phyloP scores from a whole-genome alignment of 2,113 vertebrate genomes.

The Anoura caudifer region DNA sequence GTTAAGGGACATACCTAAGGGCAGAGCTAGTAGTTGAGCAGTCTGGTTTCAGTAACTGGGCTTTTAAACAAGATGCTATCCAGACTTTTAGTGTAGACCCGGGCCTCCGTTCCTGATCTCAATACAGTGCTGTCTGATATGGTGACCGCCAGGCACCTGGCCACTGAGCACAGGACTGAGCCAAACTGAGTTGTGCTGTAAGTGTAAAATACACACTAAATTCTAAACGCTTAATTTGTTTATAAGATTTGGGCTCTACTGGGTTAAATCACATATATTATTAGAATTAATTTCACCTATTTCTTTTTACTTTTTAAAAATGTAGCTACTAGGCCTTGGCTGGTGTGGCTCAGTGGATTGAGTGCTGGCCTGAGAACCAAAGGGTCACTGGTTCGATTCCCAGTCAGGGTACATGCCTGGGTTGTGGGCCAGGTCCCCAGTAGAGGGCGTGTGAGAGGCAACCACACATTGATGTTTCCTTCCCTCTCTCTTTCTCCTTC shows the following conservation, averaged over 20 bases:
- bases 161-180: background rate
- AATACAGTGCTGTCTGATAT: background rate
- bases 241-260: background rate
- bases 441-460: too few relatives aligned
- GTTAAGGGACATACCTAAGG: background rate
- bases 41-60: background rate
- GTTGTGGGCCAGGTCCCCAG: too few relatives aligned
- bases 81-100: background rate
- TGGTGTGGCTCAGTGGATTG: too few relatives aligned
- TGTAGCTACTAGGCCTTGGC: background rate
- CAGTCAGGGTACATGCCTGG: too few relatives aligned
- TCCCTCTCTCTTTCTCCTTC: background rate
- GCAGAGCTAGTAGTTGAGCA: background rate
- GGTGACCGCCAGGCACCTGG: background rate
- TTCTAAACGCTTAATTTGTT: background rate
- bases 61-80: background rate
- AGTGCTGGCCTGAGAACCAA: too few relatives aligned
- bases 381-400: too few relatives aligned
- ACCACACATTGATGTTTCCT: too few relatives aligned
- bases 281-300: conserved; percentile 15
- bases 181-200: background rate
- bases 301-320: background rate
- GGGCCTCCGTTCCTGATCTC: background rate
- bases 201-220: background rate
- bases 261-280: background rate